Base-by-base conservation (phyloP, 2,888 invertebrate genomes). In the Aricia artaxerxes region DNA sequence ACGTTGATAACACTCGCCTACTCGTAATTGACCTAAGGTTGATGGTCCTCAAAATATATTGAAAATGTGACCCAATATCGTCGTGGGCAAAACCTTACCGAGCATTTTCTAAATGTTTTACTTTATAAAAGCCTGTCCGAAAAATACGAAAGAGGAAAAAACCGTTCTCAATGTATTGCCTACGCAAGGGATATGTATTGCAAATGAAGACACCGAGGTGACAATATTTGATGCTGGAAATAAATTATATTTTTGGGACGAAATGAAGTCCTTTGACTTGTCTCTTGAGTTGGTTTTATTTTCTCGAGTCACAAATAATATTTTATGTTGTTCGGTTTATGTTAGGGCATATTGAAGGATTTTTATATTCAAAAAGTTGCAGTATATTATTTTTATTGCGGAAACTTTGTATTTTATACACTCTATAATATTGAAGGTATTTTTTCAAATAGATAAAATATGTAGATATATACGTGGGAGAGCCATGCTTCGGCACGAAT, bases 141-240 rank as follows among this genome's bases (percentile, higher is more conserved):
- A 76, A 76, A 53, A 76, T 75, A 31, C 76, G 73, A 73, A n/a
- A 44, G 24, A 73, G 73, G 76, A 31, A 76, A 76, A 57, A 57
- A 76, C 49, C 53, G 76, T 31, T 76, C 57, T 76, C 57, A 76
- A 57, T 76, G 76, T 76, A 76, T 76, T 57, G 76, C 76, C 76
- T 57, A 76, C 76, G 76, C 76, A 76, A 76, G 76, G 76, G 76
- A 76, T 75, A 75, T 75, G 75, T 75, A 75, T 76, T 76, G 76
- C 76, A 76, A 76, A 76, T 76, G 76, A 76, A 76, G 76, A 57
- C 76, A 31, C 49, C 53, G 76, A 76, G 57, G 76, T 76, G 76
- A 76, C 76, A 76, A 76, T 76, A 76, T 76, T 76, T 76, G 76
- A 76, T 35, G 76, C 76, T 57, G 57, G 57, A 76, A 76, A 53